Base-by-base conservation (phyloP, 2,797 vertebrate species). In the Gila robusta region DNA sequence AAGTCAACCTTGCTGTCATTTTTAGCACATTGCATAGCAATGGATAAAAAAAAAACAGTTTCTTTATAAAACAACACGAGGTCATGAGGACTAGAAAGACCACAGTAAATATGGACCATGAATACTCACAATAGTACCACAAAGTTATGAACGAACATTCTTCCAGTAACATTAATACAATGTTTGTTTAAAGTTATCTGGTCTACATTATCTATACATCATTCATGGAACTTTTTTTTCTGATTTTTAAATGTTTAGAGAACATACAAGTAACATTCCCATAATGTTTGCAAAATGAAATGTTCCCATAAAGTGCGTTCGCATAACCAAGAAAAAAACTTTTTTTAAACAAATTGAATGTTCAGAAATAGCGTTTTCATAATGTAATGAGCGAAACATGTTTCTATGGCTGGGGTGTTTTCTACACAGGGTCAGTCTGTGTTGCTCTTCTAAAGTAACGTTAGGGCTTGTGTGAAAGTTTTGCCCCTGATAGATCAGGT, bases 401-500 rank as follows among this genome's bases (percentile, higher is more conserved):
- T 0, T 64, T 62, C 12, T 64, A 1, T 28, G 6, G 26, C 62
- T 64, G 26, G 28, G 28, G 14, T 32, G 16, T 85, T 67, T 59
- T 52, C 74, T 64, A 37, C 44, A 74, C 21, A 39, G 39, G 35
- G 70, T 77, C 37, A 37, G 66, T 70, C n/a, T 17, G 41, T 82
- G 66, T 78, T 70, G 59, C 54, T 82, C 77, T 77, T 73, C 66
- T 82, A 35, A 77, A 82, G 84, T 59, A 32, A 32, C 32, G 32
- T 32, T 32, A 26, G 14, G 74, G 17, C 37, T 81, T 79, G 74
- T 79, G 66, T 79, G 64, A 72, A 87, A 73, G 37, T 35, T 76
- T 83, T 79, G 49, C 56, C 41, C 80, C 32, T 83, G 87, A 70
- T 69, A 78, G 74, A 72, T 83, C 73, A 79, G 21, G 54, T 56